Conservation (phyloP, 2,797 vertebrate genomes). For the Oreochromis mossambicus region DNA sequence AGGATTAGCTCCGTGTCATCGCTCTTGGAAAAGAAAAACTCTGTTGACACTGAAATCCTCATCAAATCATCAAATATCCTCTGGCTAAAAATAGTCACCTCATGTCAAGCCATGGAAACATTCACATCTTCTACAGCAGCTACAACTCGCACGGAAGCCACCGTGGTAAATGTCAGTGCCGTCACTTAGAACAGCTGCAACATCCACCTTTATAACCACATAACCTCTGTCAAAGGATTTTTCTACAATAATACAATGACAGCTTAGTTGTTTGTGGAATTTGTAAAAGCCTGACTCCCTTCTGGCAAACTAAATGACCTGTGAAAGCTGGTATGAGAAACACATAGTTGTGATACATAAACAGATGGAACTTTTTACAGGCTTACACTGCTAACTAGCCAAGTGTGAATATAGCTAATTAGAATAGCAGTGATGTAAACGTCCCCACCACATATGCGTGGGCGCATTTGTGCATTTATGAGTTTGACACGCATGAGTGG, state of each 20-base stretch:
- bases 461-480: neutral
- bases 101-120: neutral
- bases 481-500: neutral
- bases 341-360: slow-evolving; percentile 27
- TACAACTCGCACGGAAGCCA: neutral
- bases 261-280: slow-evolving; percentile 13
- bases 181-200: neutral
- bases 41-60: slow-evolving; percentile 33
- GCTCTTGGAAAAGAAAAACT: slow-evolving; percentile 12
- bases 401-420: slow-evolving; percentile 59
- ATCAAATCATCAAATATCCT: slow-evolving; percentile 33
- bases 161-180: neutral
- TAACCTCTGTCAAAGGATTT: slow-evolving; percentile 10
- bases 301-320: slow-evolving; percentile 33
- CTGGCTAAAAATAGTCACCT: slow-evolving; percentile 30
- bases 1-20: slow-evolving; percentile 23
- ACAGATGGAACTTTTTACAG: slow-evolving; percentile 48
- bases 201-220: slow-evolving; percentile 9
- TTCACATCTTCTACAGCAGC: neutral
- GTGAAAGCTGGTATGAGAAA: slow-evolving; percentile 37
- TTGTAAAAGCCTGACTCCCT: slow-evolving; percentile 10
- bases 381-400: slow-evolving; percentile 24
- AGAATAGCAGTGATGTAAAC: slow-evolving; percentile 17
- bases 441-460: neutral
- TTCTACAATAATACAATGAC: neutral